Evolutionary conservation across 2,888 invertebrate genomes (phyloP).

Genomic region (Auanema sp.): DNA sequence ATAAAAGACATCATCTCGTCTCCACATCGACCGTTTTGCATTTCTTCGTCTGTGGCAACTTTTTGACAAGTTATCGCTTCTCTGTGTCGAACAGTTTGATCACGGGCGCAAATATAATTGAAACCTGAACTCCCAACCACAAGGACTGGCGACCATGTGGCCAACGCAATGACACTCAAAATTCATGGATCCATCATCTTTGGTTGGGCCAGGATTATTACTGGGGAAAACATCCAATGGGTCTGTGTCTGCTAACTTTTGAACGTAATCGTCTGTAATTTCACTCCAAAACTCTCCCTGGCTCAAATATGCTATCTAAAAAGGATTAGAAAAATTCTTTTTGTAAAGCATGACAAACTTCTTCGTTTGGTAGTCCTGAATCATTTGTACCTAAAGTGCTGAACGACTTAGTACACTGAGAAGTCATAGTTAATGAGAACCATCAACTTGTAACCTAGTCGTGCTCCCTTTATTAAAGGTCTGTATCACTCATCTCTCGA

Average conservation of each 20-base stretch:
- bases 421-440: no score
- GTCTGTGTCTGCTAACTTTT: constrained; percentile 44
- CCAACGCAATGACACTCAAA: constrained; percentile 63
- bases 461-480: no score
- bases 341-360: no score
- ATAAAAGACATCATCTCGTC: constrained; percentile 60
- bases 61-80: constrained; percentile 60
- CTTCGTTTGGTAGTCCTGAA: no score
- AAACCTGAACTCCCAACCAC: constrained; percentile 56
- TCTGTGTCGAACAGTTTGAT: constrained; percentile 20
- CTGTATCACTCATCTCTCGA: no score
- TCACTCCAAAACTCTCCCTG: constrained; percentile 52
- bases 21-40: constrained; percentile 57
- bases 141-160: constrained; percentile 61
- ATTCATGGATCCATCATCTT: constrained; percentile 58
- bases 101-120: neutral
- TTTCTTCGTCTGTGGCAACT: constrained; percentile 45
- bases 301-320: constrained; percentile 44
- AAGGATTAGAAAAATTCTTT: no score
- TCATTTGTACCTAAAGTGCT: no score
- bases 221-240: constrained; percentile 52
- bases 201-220: constrained; percentile 59
- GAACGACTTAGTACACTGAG: no score
- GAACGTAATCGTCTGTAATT: constrained; percentile 51
- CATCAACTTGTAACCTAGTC: no score